phyloP scores from a whole-genome alignment of 2,797 vertebrate genomes.

The Tangara arthus region DNA sequence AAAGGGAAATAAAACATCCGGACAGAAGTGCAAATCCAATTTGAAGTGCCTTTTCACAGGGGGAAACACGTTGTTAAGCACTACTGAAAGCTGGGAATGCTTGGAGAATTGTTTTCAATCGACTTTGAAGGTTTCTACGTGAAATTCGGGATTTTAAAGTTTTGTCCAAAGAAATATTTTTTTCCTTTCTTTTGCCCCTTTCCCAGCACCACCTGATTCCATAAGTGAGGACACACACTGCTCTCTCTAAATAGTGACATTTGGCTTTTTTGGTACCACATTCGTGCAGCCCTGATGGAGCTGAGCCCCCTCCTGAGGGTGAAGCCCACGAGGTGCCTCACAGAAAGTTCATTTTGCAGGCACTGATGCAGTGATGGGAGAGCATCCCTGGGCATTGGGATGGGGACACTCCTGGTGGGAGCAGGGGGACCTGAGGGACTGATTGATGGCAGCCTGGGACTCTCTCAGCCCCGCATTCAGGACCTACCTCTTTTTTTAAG shows the following conservation, averaged over 20 bases:
- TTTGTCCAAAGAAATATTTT: background rate
- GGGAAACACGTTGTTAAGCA: background rate
- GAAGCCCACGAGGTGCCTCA: rapidly evolving
- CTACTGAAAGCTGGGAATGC: background rate
- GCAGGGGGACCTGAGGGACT: background rate
- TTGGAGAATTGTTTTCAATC: background rate
- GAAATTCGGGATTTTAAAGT: background rate
- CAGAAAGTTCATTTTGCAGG: rapidly evolving
- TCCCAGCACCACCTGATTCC: background rate
- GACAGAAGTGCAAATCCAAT: background rate
- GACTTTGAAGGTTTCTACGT: background rate
- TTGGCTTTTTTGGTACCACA: rapidly evolving
- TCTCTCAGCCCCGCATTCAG: background rate
- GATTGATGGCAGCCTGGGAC: background rate
- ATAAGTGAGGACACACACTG: rapidly evolving
- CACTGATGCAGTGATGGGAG: rapidly evolving
- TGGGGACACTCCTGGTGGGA: background rate
- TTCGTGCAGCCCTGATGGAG: rapidly evolving
- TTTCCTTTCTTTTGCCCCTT: rapidly evolving
- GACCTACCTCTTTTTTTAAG: background rate
- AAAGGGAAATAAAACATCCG: background rate
- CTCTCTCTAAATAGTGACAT: rapidly evolving
- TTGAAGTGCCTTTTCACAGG: background rate
- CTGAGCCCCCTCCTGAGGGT: background rate
- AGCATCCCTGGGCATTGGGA: rapidly evolving